Conservation (phyloP, 2,113 vertebrate species). For the Campylorhamphus procurvoides region DNA sequence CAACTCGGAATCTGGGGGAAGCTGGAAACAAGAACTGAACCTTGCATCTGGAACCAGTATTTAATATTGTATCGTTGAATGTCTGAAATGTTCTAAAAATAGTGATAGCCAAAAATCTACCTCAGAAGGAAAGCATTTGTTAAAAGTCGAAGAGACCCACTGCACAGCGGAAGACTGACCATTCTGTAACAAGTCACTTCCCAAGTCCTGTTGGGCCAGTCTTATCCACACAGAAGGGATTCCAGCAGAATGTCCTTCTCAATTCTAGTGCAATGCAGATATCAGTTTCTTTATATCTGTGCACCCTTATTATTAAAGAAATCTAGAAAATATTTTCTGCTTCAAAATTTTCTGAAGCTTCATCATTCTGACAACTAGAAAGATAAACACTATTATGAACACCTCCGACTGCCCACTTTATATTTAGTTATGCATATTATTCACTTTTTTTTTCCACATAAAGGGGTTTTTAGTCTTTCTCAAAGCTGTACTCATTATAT, state of each 20-base stretch:
- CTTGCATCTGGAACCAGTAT: neutral
- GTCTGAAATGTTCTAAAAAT: neutral
- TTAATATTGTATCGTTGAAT: neutral
- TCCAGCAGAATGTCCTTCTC: neutral
- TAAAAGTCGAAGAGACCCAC: neutral
- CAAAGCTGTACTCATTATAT: neutral
- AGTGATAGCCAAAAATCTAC: neutral
- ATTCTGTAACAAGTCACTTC: neutral
- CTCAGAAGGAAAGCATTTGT: neutral
- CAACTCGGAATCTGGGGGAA: neutral
- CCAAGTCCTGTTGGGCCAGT: accelerated
- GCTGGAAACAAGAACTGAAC: neutral
- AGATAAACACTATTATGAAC: neutral
- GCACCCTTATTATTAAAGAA: neutral
- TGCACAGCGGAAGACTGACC: neutral
- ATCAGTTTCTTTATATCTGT: neutral
- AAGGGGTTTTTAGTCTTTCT: neutral
- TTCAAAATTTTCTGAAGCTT: neutral
- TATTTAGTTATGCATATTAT: neutral
- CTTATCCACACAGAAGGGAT: neutral
- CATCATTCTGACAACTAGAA: neutral
- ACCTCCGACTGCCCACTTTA: neutral
- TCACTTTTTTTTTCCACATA: neutral
- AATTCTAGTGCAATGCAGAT: neutral
- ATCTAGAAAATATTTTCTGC: neutral